Evolutionary conservation across 2,113 vertebrate genomes (phyloP).

Genomic region (Copsychus sechellarum): DNA sequence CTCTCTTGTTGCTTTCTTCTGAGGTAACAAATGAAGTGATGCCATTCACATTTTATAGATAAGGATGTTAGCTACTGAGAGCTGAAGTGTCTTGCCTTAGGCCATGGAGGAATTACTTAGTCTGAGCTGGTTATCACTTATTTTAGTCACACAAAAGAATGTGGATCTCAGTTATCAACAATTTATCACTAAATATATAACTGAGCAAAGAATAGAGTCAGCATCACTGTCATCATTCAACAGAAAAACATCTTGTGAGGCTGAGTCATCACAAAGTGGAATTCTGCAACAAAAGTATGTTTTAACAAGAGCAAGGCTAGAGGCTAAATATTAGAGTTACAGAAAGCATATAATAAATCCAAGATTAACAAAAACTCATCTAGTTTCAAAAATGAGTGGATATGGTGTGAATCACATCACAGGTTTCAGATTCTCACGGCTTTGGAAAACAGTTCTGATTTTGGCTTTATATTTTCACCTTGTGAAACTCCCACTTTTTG

Average conservation of each 20-base stretch:
- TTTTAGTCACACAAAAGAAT: neutral
- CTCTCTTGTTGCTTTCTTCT: neutral
- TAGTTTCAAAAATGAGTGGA: neutral
- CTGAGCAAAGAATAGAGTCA: neutral
- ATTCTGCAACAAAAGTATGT: neutral
- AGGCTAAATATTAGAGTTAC: neutral
- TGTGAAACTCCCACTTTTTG: neutral
- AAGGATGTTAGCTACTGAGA: neutral
- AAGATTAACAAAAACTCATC: neutral
- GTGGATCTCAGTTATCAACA: neutral
- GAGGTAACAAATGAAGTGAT: neutral
- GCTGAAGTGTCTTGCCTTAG: neutral
- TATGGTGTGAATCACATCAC: neutral
- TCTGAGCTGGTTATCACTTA: neutral
- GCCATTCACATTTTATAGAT: neutral
- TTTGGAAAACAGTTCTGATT: neutral
- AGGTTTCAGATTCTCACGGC: neutral
- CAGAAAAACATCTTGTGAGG: neutral
- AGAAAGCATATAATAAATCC: neutral
- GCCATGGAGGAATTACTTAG: neutral
- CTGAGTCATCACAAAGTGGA: neutral
- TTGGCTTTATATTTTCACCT: neutral
- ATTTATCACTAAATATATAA: neutral
- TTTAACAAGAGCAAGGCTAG: neutral
- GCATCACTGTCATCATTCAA: neutral